Base-by-base conservation (phyloP, 2,113 vertebrate species). In the Rhizomys pruinosus region DNA sequence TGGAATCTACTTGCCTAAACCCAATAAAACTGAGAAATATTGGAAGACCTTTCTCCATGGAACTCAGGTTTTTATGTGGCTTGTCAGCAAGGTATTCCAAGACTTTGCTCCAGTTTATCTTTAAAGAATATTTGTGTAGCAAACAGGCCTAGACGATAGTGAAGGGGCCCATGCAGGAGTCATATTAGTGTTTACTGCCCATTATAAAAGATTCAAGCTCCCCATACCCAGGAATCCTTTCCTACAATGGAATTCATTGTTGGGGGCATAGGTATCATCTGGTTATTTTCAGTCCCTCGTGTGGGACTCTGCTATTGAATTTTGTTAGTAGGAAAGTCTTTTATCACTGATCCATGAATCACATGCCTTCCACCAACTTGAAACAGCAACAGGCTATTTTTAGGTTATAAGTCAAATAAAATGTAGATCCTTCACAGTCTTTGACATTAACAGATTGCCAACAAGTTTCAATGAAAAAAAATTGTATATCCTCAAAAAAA, bases 161-260 rank as follows among this genome's bases (percentile, higher is more conserved):
- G 20, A 90, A 73, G 19, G 52, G 2, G 71, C 68, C 92, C 17
- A 63, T 19, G 72, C 32, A 7, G 52, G 66, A 94, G 42, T 32
- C 34, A 59, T 59, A 76, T 55, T 32, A 71, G 74, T 42, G 22
- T n/a, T 89, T 93, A 68, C 44, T 79, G 39, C 44, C 55, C 76
- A n/a, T n/a, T 91, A 81, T 47, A 87, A 96, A 84, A 84, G 22
- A 72, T 55, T 39, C 76, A 76, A 66, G 77, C 64, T 87, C 42
- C 68, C 55, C 73, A 57, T 76, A 11, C 11, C 73, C 94, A 85
- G 55, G 34, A 7, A 57, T 94, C n/a, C 88, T 90, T 20, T 84
- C 13, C 59, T 80, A 32, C 23, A 63, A 57, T 23, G 0, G 81
- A 93, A 95, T 44, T 91, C 57, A 42, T 6, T 34, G 19, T 27